Evolutionary conservation across 2,113 vertebrate genomes (phyloP), one percentile per base, ranked within the genome.

Genomic region (Lates calcarifer): DNA sequence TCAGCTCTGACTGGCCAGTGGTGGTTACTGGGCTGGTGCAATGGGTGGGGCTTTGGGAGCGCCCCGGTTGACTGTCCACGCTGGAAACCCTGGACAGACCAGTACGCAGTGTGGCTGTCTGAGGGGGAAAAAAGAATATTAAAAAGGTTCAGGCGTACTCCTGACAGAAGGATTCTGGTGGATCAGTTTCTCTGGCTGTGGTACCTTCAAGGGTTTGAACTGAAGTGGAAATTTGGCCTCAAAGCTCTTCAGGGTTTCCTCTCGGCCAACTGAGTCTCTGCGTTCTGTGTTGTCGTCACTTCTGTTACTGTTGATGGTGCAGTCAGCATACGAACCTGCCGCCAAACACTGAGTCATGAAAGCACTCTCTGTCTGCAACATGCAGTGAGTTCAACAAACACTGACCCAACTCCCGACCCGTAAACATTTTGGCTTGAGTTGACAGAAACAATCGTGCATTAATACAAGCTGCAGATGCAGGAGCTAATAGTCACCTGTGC

Each of bases 161-260:
- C 18, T 39, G 37, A 5, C n/a, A 20, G 33, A 3, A 11, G 35
- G 22, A 71, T 26, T 1, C 13, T 18, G n/a, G 4, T 5, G 0
- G 4, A 9, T 37, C n/a, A 28, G 13, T 12, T n/a, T 9, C 22
- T 1, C 0, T 0, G 2, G 20, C 45, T 29, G 1, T n/a, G 15
- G 17, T 89, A 94, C 94, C 95, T 94, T 95, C 10, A 92, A 73
- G 2, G 90, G 96, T 94, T 98, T 98, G 90, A 97, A 95, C 75
- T 95, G 95, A 33, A 95, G 94, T 0, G 96, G 91, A 78, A 97
- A 87, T 90, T 96, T 97, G 84, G 95, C 95, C 74, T 93, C 92
- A 4, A 96, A 95, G 89, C 96, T 96, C 88, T 98, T 98, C 90
- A 99, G 97, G 74, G 98, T 99, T 85, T 99, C 98, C 31, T 98